Evolutionary conservation across 1,140 invertebrate species (phyloP).

Genomic region (Maconellicoccus hirsutus): DNA sequence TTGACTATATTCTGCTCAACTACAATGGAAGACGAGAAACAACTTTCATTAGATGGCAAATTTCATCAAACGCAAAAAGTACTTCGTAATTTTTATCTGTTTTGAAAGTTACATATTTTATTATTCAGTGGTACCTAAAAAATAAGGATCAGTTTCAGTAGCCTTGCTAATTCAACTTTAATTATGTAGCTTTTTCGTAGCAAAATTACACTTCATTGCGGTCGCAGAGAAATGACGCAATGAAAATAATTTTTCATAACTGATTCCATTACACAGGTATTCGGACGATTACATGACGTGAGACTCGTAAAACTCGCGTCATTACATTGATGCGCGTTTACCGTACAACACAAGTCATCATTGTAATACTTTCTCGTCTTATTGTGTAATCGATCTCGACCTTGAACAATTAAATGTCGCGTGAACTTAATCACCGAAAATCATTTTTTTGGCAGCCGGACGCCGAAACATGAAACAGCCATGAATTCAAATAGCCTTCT

Average conservation of each 20-base stretch:
- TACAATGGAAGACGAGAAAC: constrained; percentile 3
- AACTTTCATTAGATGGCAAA: constrained; percentile 9
- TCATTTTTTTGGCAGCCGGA: not conserved
- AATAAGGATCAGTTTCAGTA: not conserved
- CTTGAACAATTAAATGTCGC: constrained; percentile 8
- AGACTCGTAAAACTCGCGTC: constrained; percentile 7
- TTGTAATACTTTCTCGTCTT: not conserved
- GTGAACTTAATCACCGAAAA: not conserved
- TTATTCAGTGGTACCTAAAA: not conserved
- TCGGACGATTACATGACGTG: not conserved
- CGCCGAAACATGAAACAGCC: no score
- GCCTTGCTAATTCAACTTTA: no score
- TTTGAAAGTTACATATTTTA: not conserved
- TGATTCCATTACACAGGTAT: not conserved
- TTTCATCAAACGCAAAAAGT: constrained; percentile 9
- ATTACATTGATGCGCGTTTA: not conserved
- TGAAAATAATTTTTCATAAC: constrained; percentile 1
- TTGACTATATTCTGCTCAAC: not conserved
- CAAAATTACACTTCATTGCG: no score
- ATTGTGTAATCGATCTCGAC: not conserved
- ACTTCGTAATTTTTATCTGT: not conserved
- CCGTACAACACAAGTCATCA: not conserved
- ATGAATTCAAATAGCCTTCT: no score
- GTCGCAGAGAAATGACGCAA: no score
- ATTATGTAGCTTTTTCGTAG: no score